phyloP scores from a whole-genome alignment of 2,888 invertebrate genomes.

The Morpho helenor region DNA sequence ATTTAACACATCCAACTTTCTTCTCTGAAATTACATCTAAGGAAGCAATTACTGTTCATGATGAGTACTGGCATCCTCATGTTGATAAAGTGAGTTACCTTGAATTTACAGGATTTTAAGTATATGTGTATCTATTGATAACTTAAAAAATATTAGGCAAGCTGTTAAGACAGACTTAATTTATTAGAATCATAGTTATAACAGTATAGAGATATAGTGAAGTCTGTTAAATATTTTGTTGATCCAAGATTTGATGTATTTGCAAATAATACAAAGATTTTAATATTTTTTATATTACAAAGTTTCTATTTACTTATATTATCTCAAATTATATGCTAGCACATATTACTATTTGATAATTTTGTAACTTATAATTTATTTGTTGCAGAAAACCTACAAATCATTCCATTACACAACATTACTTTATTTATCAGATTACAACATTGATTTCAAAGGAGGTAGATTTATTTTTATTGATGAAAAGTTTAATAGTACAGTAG shows the following conservation, averaged over 20 bases:
- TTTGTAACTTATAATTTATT: neutral
- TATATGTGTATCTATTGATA: neutral
- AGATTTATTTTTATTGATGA: conserved; percentile 88
- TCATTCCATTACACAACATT: conserved; percentile 93
- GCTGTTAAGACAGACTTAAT: no score
- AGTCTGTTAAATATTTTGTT: no score
- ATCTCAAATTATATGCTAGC: no score
- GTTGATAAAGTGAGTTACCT: conserved; percentile 85
- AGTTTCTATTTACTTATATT: no score
- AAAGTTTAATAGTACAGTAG: conserved; percentile 83
- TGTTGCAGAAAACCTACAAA: conserved; percentile 87
- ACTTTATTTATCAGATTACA: conserved; percentile 87
- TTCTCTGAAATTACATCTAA: conserved; percentile 88
- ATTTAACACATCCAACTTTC: conserved; percentile 92
- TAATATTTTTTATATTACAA: no score
- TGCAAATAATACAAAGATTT: no score
- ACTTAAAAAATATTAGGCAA: no score
- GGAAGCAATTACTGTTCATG: conserved; percentile 86
- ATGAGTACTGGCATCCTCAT: conserved; percentile 95
- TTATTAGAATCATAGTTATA: no score
- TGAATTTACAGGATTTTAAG: neutral
- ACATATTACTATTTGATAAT: neutral
- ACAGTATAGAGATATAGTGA: no score
- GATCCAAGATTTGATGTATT: no score
- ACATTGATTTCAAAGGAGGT: conserved; percentile 89